Evolutionary conservation across 2,113 vertebrate genomes (phyloP).

Genomic region (Chaenocephalus aceratus): DNA sequence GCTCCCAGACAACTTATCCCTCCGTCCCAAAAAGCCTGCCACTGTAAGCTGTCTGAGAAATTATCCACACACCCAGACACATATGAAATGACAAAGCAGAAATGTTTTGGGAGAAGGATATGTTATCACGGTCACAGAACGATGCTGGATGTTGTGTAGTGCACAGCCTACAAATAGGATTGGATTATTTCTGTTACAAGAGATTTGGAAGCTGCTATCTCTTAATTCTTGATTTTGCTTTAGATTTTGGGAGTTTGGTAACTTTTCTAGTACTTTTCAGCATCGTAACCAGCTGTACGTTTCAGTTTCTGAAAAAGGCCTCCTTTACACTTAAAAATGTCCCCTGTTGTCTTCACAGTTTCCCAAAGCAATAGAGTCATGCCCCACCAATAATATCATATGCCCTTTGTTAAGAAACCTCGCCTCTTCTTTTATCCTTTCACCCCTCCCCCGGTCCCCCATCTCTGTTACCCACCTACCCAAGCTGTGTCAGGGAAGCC

Average conservation of each 20-base stretch:
- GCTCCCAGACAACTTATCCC: slow-evolving; percentile 77
- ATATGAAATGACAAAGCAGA: slow-evolving; percentile 79
- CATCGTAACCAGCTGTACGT: neutral
- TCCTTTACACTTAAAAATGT: neutral
- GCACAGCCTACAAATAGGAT: slow-evolving; percentile 69
- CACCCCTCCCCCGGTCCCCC: slow-evolving; percentile 40
- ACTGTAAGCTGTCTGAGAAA: slow-evolving; percentile 75
- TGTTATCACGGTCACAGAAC: slow-evolving; percentile 65
- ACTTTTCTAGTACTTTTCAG: slow-evolving; percentile 24
- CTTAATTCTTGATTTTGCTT: slow-evolving; percentile 40
- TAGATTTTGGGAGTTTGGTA: slow-evolving; percentile 22
- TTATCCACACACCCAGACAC: slow-evolving; percentile 74
- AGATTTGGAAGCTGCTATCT: slow-evolving; percentile 17
- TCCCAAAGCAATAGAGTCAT: slow-evolving; percentile 35
- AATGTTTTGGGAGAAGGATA: slow-evolving; percentile 71
- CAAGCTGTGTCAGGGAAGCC: slow-evolving; percentile 72
- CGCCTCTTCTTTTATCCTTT: slow-evolving; percentile 45
- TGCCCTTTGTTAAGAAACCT: slow-evolving; percentile 75
- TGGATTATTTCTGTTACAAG: slow-evolving; percentile 43
- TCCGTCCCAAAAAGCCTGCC: slow-evolving; percentile 74
- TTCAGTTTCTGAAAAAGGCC: neutral
- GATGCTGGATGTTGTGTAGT: slow-evolving; percentile 57
- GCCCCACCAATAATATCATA: slow-evolving; percentile 56
- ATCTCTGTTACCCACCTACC: slow-evolving; percentile 68
- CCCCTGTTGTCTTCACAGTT: slow-evolving; percentile 20